phyloP scores from a whole-genome alignment of 2,797 vertebrate species.

The Forpus xanthops region DNA sequence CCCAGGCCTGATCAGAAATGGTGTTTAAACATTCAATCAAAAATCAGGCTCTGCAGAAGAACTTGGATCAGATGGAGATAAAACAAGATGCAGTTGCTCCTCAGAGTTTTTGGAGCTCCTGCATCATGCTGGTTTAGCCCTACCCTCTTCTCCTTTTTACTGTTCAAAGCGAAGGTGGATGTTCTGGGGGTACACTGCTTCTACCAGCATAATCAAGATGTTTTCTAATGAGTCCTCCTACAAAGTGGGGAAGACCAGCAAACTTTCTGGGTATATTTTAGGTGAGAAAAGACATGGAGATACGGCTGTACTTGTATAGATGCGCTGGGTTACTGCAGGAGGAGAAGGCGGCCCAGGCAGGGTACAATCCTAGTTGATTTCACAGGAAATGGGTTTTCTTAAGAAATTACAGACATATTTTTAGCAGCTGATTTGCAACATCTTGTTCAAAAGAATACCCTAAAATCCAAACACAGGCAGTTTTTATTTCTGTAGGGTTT shows the following conservation, averaged over 20 bases:
- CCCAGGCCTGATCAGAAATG: background rate
- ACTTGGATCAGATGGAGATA: background rate
- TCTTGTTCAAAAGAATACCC: background rate
- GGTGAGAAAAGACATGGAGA: background rate
- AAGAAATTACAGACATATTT: background rate
- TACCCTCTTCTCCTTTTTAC: background rate
- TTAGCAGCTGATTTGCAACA: background rate
- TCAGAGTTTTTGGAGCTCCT: background rate
- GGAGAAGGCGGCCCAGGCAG: background rate
- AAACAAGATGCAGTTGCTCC: background rate
- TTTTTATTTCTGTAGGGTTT: background rate
- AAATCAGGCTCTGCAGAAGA: background rate
- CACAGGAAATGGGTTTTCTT: background rate
- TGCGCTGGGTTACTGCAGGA: background rate
- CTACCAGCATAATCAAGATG: background rate
- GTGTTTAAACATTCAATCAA: background rate
- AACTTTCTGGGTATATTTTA: background rate
- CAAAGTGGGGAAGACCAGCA: background rate
- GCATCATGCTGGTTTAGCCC: fast-evolving
- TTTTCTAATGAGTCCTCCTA: background rate
- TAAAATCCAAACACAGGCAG: background rate
- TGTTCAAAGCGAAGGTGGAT: background rate
- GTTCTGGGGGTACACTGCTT: background rate
- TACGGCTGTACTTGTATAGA: background rate
- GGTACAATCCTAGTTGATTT: background rate